Evolutionary conservation across 2,888 invertebrate species (phyloP).

Genomic region (Caenorhabditis sp.): DNA sequence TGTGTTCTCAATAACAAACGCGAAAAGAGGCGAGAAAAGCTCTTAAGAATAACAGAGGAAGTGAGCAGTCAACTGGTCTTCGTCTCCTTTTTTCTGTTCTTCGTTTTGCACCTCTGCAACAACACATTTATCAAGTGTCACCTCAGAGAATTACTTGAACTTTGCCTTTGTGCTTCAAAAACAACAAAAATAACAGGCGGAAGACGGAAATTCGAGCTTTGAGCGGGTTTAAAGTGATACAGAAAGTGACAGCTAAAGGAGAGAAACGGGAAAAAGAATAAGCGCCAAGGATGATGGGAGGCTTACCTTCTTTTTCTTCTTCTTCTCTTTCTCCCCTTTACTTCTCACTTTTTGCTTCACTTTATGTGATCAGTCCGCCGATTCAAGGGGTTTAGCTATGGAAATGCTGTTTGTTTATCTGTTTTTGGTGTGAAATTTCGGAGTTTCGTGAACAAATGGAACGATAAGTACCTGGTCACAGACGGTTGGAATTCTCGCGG

Average conservation of each 20-base stretch:
- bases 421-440: slow-evolving; percentile 56
- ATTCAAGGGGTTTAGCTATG: slow-evolving; percentile 36
- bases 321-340: slow-evolving; percentile 7
- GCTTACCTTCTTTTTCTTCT: slow-evolving; percentile 14
- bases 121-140: slow-evolving; percentile 42
- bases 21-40: slow-evolving; percentile 3
- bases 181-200: slow-evolving; percentile 20
- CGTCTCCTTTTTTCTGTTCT: slow-evolving; percentile 24
- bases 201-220: slow-evolving; percentile 18
- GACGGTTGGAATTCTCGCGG: slow-evolving; percentile 4
- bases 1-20: slow-evolving; percentile 16
- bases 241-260: slow-evolving; percentile 28
- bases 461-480: slow-evolving; percentile 49
- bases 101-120: slow-evolving; percentile 40
- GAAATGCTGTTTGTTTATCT: slow-evolving; percentile 50
- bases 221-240: slow-evolving; percentile 16
- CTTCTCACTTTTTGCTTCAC: slow-evolving; percentile 12
- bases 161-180: slow-evolving; percentile 9
- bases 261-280: slow-evolving; percentile 12
- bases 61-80: slow-evolving; percentile 32
- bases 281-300: slow-evolving; percentile 26
- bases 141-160: slow-evolving; percentile 26
- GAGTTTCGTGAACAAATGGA: slow-evolving; percentile 53
- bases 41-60: slow-evolving; percentile 5
- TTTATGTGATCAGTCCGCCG: slow-evolving; percentile 47